Conservation (phyloP, 2,888 invertebrate genomes). For the Caenorhabditis sp. region DNA sequence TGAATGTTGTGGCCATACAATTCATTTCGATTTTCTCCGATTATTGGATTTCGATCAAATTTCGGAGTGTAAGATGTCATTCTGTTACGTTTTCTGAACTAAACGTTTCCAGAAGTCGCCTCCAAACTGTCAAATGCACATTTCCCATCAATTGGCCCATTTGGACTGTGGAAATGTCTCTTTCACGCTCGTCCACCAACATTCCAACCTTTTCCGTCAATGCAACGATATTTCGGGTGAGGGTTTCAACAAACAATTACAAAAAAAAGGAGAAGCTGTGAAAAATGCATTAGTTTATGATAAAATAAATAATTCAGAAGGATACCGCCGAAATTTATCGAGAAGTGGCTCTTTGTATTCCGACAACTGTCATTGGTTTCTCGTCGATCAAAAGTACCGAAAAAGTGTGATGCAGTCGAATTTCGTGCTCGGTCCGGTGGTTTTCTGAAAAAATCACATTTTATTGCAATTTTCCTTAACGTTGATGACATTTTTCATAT, state of each 20-base stretch:
- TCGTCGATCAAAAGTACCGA: conserved; percentile 35
- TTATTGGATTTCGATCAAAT: conserved; percentile 62
- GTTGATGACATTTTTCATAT: not conserved
- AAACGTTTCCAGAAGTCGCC: conserved; percentile 17
- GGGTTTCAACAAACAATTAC: not conserved
- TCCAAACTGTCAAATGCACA: conserved; percentile 45
- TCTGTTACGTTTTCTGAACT: not conserved
- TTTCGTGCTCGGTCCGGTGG: conserved; percentile 11
- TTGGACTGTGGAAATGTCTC: conserved; percentile 53
- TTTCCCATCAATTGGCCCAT: conserved; percentile 21
- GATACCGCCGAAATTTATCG: conserved; percentile 54
- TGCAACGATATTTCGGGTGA: conserved; percentile 66
- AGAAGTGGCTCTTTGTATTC: conserved; percentile 31
- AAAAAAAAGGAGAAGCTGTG: not conserved
- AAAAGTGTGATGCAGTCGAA: conserved; percentile 39
- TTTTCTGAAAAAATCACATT: conserved; percentile 2
- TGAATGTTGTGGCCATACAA: conserved; percentile 58
- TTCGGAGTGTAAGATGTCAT: conserved; percentile 36
- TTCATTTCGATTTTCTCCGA: conserved; percentile 59
- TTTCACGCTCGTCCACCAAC: conserved; percentile 56
- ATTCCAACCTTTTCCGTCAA: conserved; percentile 58
- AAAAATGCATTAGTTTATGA: conserved; percentile 16
- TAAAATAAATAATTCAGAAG: conserved; percentile 41
- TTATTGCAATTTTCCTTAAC: too few species aligned
- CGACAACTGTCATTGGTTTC: conserved; percentile 53